These are phyloP conservation scores for Palaemon carinicauda DNA, from an alignment of 1,140 invertebrate genomes.

Conservation along the genomic window DNA sequence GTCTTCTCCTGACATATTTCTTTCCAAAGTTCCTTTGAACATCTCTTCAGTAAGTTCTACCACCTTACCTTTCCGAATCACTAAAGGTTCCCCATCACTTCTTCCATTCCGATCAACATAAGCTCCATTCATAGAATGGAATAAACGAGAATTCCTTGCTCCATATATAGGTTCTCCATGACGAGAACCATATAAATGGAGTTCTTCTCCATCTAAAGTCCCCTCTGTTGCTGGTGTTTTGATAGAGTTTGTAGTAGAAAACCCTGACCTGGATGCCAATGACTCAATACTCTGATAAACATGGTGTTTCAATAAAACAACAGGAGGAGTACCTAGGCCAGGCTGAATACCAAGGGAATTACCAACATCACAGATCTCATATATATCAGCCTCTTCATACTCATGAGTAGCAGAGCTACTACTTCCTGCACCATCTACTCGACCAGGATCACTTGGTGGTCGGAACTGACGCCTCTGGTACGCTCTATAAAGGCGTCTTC, in stretches of 20 bases:
- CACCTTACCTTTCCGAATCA: conserved; percentile 56
- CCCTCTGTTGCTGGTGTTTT: conserved; percentile 18
- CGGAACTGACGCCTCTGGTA: conserved; percentile 45
- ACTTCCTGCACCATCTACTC: background rate
- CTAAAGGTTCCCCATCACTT: conserved; percentile 30
- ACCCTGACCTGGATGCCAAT: conserved; percentile 33
- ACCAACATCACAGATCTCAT: conserved; percentile 5
- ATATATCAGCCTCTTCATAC: conserved; percentile 22
- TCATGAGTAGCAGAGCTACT: conserved; percentile 16
- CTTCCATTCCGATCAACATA: conserved; percentile 43
- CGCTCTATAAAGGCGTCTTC: conserved; percentile 35
- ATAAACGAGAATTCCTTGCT: conserved; percentile 53
- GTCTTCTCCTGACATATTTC: background rate
- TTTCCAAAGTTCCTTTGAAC: conserved; percentile 51
- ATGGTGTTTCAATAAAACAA: conserved; percentile 56
- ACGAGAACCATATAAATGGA: conserved; percentile 59
- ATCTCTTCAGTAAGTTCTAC: conserved; percentile 60
- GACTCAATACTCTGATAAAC: conserved; percentile 56
- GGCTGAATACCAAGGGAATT: background rate
- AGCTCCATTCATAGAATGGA: conserved; percentile 59
- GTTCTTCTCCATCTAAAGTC: conserved; percentile 45
- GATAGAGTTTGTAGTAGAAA: conserved; percentile 10
- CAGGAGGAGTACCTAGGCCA: conserved; percentile 24
- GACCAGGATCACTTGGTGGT: background rate
- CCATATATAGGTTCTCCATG: conserved; percentile 61